Evolutionary conservation across 2,888 invertebrate genomes (phyloP).

Genomic region (Teleogryllus oceanicus): DNA sequence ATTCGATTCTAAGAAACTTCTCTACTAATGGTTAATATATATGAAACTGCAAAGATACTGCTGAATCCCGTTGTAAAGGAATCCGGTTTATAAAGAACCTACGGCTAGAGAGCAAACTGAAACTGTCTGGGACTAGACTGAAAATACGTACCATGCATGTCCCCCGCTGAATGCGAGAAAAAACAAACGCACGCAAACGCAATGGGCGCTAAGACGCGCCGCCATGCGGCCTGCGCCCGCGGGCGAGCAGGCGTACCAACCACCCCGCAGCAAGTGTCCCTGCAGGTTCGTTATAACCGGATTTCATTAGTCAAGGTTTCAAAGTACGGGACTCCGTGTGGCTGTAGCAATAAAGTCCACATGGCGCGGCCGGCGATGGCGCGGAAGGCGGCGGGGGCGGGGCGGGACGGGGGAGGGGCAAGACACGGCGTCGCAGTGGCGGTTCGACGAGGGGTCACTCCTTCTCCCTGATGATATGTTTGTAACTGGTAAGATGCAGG

Average conservation of each 20-base stretch:
- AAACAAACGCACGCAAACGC: neutral
- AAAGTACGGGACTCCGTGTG: constrained; percentile 18
- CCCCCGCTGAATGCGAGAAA: constrained; percentile 1
- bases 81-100: constrained; percentile 18
- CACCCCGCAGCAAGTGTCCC: neutral
- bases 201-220: neutral
- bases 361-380: neutral
- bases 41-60: constrained; percentile 18
- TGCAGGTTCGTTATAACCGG: constrained; percentile 10
- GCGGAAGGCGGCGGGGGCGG: neutral
- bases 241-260: neutral
- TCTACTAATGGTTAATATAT: constrained; percentile 10
- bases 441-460: neutral
- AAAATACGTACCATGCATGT: constrained; percentile 9
- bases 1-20: constrained; percentile 10
- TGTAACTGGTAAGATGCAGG: constrained; percentile 10
- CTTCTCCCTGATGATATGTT: constrained; percentile 1
- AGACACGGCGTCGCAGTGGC: neutral
- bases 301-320: constrained; percentile 18
- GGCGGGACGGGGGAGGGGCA: neutral
- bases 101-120: constrained; percentile 18
- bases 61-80: constrained; percentile 18
- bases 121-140: constrained; percentile 18
- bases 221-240: neutral
- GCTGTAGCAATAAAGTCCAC: constrained; percentile 18